These are phyloP conservation scores for Iphiclides podalirius DNA, from an alignment of 2,888 invertebrate genomes.

Conservation along the genomic window DNA sequence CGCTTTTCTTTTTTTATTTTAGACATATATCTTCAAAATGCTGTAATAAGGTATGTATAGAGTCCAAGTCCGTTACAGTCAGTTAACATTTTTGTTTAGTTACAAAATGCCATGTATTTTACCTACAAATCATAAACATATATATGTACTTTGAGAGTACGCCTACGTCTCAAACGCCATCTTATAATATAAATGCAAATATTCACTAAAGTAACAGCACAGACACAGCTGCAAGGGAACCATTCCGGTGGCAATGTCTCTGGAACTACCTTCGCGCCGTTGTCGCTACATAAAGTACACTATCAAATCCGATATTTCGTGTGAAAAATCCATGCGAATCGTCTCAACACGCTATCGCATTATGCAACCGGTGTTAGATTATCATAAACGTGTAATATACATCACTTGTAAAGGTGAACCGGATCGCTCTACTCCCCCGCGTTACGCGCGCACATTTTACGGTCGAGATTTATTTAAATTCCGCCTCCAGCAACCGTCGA, in stretches of 20 bases:
- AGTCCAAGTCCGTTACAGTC: too few relatives aligned
- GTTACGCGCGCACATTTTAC: constrained; percentile 34
- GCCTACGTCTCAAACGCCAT: not conserved
- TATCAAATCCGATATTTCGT: constrained; percentile 52
- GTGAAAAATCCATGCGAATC: constrained; percentile 54
- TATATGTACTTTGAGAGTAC: too few relatives aligned
- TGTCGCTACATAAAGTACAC: constrained; percentile 42
- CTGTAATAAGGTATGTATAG: too few relatives aligned
- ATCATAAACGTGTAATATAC: constrained; percentile 67
- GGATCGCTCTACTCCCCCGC: constrained; percentile 31
- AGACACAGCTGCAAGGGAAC: constrained; percentile 9
- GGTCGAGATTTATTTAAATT: constrained; percentile 33
- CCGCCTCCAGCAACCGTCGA: constrained; percentile 13
- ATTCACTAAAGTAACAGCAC: constrained; percentile 1
- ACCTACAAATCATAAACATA: too few relatives aligned
- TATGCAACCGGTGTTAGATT: constrained; percentile 67
- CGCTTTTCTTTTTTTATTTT: too few relatives aligned
- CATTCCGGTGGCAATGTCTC: constrained; percentile 27
- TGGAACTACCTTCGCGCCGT: constrained; percentile 17
- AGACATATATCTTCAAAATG: too few relatives aligned
- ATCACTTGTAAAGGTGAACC: constrained; percentile 37
- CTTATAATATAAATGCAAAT: not conserved
- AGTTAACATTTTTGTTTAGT: too few relatives aligned
- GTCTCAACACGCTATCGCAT: constrained; percentile 60
- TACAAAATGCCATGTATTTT: too few relatives aligned